Evolutionary conservation across 2,797 vertebrate species (phyloP).

Genomic region (Fringilla coelebs): DNA sequence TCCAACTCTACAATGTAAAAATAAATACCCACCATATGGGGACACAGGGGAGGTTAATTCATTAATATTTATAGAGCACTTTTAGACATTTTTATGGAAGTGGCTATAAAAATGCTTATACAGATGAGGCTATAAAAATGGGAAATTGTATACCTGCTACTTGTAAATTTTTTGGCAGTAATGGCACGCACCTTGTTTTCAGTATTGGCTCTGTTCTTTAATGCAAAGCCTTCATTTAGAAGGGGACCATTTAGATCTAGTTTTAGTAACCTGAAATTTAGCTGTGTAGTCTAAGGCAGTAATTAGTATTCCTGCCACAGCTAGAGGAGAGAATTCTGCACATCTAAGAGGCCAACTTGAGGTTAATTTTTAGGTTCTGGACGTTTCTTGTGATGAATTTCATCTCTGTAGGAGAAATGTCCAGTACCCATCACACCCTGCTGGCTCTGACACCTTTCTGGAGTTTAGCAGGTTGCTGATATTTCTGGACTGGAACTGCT

Average conservation of each 20-base stretch:
- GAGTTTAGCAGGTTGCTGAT: not conserved
- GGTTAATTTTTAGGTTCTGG: not conserved
- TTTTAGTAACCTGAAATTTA: not conserved
- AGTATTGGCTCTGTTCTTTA: not conserved
- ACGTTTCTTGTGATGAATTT: not conserved
- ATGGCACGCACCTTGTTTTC: not conserved
- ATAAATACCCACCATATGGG: not conserved
- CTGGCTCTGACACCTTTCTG: not conserved
- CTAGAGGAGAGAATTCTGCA: not conserved
- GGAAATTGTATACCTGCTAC: slow-evolving; percentile 17
- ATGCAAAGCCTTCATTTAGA: not conserved
- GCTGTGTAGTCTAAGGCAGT: not conserved
- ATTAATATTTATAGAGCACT: slow-evolving; percentile 40
- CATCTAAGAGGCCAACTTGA: not conserved
- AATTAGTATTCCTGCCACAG: not conserved
- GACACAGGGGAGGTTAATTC: slow-evolving; percentile 11
- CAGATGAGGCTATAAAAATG: slow-evolving; percentile 21
- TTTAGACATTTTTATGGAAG: slow-evolving; percentile 21
- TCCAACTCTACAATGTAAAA: not conserved
- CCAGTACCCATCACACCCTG: not conserved
- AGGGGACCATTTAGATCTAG: not conserved
- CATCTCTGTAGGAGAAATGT: not conserved
- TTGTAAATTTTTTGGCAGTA: slow-evolving; percentile 5
- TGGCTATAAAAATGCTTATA: slow-evolving; percentile 28
- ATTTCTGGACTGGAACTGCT: not conserved